Evolutionary conservation across 2,113 vertebrate species (phyloP).

Genomic region (Pterocles gutturalis): DNA sequence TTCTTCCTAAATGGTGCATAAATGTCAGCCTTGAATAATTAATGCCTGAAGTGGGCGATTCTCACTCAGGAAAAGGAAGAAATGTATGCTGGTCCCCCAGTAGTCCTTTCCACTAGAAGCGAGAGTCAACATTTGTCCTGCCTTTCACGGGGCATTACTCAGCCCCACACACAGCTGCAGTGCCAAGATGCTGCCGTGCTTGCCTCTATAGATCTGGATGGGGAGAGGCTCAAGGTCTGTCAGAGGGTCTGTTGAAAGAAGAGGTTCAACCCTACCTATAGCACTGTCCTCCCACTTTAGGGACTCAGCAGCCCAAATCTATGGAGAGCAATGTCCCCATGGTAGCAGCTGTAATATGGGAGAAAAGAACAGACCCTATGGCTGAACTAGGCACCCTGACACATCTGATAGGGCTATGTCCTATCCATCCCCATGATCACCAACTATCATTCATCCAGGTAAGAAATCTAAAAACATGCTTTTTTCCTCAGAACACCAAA

Average conservation of each 20-base stretch:
- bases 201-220: background rate
- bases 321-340: background rate
- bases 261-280: background rate
- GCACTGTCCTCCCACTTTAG: background rate
- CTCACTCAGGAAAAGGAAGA: background rate
- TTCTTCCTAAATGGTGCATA: constrained; percentile 36
- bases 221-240: background rate
- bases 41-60: background rate
- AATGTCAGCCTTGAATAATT: constrained; percentile 25
- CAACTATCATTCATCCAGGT: background rate
- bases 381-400: background rate
- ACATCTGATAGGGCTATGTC: background rate
- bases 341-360: background rate
- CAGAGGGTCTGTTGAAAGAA: background rate
- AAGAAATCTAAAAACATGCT: background rate
- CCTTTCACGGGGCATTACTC: background rate
- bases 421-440: background rate
- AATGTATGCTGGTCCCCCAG: background rate
- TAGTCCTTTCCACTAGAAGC: background rate
- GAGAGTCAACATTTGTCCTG: background rate
- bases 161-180: background rate
- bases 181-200: background rate
- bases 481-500: background rate
- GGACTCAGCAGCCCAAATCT: background rate
- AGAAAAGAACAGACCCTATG: background rate